phyloP scores from a whole-genome alignment of 1,140 invertebrate species.

The Macrostomum lignano region DNA sequence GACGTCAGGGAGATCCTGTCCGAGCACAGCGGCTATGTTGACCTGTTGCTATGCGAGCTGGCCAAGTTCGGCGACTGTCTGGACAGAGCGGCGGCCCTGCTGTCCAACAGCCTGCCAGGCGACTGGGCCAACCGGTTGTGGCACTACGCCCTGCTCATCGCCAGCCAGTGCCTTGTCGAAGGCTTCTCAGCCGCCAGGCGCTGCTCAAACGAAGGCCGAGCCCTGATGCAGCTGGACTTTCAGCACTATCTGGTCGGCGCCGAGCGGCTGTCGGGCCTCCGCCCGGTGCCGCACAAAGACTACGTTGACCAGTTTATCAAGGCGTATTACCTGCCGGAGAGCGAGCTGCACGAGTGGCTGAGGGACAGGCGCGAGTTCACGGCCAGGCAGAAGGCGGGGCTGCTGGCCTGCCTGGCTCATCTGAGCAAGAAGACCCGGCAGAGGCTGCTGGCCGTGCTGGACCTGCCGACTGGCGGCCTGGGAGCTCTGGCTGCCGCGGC shows the following conservation, averaged over 20 bases:
- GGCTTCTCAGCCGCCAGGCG: conserved; percentile 40
- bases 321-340: conserved; percentile 68
- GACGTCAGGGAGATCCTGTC: conserved; percentile 69
- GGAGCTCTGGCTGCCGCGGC: no score
- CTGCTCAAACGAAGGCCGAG: conserved; percentile 75
- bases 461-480: no score
- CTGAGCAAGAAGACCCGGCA: conserved; percentile 57
- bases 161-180: background rate
- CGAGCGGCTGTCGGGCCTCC: conserved; percentile 42
- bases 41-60: conserved; percentile 30
- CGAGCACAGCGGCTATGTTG: conserved; percentile 60
- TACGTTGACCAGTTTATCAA: conserved; percentile 81
- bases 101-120: no score
- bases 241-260: conserved; percentile 69
- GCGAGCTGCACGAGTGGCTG: conserved; percentile 58
- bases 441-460: conserved; percentile 41
- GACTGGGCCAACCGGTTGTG: no score
- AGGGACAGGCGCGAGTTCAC: conserved; percentile 58
- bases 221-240: conserved; percentile 86
- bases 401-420: conserved; percentile 56
- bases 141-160: background rate
- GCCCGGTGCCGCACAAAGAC: conserved; percentile 53
- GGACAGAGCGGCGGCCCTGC: no score
- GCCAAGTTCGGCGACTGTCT: conserved; percentile 3
- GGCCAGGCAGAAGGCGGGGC: conserved; percentile 46